phyloP scores from a whole-genome alignment of 2,888 invertebrate genomes.

The Amiota minor region DNA sequence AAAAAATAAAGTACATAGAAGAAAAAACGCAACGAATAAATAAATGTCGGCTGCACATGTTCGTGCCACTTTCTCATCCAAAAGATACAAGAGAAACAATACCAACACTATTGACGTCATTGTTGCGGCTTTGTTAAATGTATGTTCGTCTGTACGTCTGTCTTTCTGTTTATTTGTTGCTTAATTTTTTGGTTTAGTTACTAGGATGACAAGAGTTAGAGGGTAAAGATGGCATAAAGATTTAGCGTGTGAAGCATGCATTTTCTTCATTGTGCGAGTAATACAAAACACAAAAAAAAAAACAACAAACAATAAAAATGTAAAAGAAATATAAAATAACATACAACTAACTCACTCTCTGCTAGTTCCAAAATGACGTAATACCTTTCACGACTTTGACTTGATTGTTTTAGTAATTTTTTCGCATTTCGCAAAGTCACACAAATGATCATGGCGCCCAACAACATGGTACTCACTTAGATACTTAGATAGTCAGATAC shows the following conservation, averaged over 20 bases:
- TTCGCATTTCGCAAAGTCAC: conserved; percentile 12
- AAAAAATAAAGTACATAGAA: background rate
- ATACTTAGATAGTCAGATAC: no score
- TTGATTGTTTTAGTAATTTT: background rate
- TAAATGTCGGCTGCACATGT: conserved; percentile 12
- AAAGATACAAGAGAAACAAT: background rate
- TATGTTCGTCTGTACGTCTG: background rate
- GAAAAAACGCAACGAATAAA: no score
- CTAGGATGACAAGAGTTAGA: background rate
- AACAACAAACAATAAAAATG: background rate
- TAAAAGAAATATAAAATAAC: background rate
- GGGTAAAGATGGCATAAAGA: background rate
- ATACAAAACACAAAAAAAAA: background rate
- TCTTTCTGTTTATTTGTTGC: background rate
- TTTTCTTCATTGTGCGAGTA: conserved; percentile 7
- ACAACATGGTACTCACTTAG: no score
- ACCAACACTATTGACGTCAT: conserved; percentile 27
- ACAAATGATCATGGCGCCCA: background rate
- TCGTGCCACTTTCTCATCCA: conserved; percentile 15
- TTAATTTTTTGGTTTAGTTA: conserved; percentile 11
- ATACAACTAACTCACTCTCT: background rate
- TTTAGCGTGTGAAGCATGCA: conserved; percentile 9
- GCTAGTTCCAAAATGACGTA: conserved; percentile 12
- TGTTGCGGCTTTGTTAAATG: conserved; percentile 12
- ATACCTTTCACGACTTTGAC: conserved; percentile 14